A percentile compares a stretch with the other conserved stretches of the same genome.
Conservation (phyloP, 2,888 invertebrate genomes). For the Spisula subtruncata region DNA sequence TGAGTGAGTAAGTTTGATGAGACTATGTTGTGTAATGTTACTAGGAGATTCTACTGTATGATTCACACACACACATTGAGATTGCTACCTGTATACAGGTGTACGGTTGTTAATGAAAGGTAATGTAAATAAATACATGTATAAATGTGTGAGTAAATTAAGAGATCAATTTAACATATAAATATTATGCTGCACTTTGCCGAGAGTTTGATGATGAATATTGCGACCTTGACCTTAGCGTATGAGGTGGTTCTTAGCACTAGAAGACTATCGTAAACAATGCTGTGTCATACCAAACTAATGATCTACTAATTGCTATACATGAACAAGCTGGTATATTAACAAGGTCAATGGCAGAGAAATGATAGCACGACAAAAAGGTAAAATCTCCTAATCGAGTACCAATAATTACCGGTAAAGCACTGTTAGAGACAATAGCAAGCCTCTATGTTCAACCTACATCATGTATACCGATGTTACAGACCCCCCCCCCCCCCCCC, state of each 20-base stretch:
- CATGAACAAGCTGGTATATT: not conserved
- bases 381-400: not conserved
- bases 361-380: not conserved
- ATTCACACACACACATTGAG: not conserved
- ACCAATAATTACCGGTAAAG: not conserved
- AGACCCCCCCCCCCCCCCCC: too few species aligned
- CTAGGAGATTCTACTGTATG: not conserved
- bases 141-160: not conserved
- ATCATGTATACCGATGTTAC: not conserved
- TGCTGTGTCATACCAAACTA: not conserved
- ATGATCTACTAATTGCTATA: not conserved
- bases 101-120: not conserved
- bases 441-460: not conserved
- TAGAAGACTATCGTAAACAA: not conserved
- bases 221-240: not conserved
- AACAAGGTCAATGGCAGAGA: not conserved
- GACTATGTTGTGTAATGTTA: not conserved
- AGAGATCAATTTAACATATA: conserved; percentile 18
- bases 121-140: conserved; percentile 18
- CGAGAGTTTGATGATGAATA: not conserved
- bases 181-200: conserved; percentile 31
- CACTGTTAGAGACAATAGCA: not conserved
- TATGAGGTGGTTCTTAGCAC: not conserved
- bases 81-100: not conserved
- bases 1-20: too few species aligned